phyloP scores from a whole-genome alignment of 2,888 invertebrate species.

The Athalia rosae region DNA sequence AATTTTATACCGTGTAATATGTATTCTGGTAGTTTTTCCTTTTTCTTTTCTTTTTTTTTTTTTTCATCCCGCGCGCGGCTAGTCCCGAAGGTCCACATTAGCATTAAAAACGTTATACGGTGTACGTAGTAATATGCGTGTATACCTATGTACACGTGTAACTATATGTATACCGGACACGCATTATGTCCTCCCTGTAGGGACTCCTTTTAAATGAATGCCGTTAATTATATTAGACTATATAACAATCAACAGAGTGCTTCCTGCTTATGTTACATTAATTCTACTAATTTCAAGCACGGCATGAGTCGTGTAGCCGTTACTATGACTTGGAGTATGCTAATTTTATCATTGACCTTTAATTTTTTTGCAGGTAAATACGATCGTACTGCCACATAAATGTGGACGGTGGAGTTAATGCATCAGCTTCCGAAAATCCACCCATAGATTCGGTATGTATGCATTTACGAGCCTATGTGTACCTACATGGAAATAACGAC shows the following conservation, averaged over 20 bases:
- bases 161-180: conserved; percentile 41
- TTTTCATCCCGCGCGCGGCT: too few relatives aligned
- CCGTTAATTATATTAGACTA: conserved; percentile 43
- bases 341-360: conserved; percentile 1
- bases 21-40: too few relatives aligned
- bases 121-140: too few relatives aligned
- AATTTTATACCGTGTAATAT: too few relatives aligned
- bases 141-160: background rate
- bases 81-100: too few relatives aligned
- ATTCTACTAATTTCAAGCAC: conserved; percentile 41
- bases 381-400: background rate
- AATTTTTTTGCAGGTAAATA: conserved; percentile 40
- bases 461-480: too few relatives aligned
- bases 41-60: too few relatives aligned
- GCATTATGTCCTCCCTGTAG: conserved; percentile 33
- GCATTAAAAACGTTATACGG: too few relatives aligned
- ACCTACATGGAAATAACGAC: background rate
- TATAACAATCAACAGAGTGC: conserved; percentile 45
- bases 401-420: too few relatives aligned
- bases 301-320: background rate
- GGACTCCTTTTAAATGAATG: conserved; percentile 31
- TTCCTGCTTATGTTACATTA: conserved; percentile 42
- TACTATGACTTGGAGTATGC: background rate
- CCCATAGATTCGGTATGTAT: too few relatives aligned
- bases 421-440: too few relatives aligned